Base-by-base conservation (phyloP, 2,113 vertebrate species). In the Neodon shergylaensis region DNA sequence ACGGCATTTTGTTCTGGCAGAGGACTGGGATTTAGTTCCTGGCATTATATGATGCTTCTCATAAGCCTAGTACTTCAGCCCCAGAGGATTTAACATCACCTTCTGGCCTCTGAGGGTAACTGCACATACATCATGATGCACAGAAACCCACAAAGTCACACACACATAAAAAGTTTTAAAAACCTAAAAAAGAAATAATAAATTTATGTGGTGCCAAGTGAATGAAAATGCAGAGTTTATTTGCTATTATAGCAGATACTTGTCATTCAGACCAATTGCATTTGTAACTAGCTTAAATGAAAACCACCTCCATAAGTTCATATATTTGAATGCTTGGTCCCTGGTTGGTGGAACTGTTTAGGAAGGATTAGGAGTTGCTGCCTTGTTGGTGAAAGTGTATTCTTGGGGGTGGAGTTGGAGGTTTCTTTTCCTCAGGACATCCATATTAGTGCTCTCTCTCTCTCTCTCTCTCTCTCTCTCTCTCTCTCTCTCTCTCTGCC, bases 371-470 rank as follows among this genome's bases (percentile, higher is more conserved):
- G 22, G 24, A 19, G 39, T 8, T 42, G 14, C 16, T 26, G 39
- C 14, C 58, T 42, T 63, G 14, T 31, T 31, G n/a, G 81, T n/a
- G 11, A 11, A 58, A 36, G 11, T 42, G 24, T 63, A 24, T 42
- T 63, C 9, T n/a, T 42, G n/a, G n/a, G 79, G 54, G 7, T 83
- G 26, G 12, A 19, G 21, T 61, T 63, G 39, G 22, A 61, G n/a
- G 13, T 61, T 61, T 83, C 54, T 28, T 61, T 83, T 16, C 12
- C 22, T 14, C 79, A 83, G 54, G n/a, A 28, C 3, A n/a, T 63
- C 6, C 24, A 24, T 19, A 26, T 42, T 63, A 42, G 13, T 0
- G 0, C n/a, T 11, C n/a, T 61, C 22, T 31, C 0, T 82, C 33
- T n/a, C 54, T 52, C 52, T 52, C 54, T 19, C 54, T 1, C 54